Evolutionary conservation across 2,888 invertebrate genomes (phyloP).

Genomic region (Troglohyphantes excavatus): DNA sequence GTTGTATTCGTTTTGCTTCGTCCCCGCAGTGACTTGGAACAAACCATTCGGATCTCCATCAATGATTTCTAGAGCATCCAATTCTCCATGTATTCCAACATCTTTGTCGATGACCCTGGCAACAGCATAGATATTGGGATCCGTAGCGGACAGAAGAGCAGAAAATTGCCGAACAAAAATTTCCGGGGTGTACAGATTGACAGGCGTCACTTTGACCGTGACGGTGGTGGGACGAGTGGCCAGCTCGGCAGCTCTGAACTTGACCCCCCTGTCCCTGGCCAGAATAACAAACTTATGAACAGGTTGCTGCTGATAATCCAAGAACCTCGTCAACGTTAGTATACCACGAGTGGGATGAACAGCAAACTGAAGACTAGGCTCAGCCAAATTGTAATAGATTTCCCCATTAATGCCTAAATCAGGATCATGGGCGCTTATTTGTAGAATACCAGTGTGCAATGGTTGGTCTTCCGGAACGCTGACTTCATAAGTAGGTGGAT

Average conservation of each 20-base stretch:
- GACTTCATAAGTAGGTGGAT: conserved; percentile 92
- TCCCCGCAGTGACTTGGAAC: conserved; percentile 89
- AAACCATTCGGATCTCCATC: conserved; percentile 95
- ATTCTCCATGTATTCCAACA: conserved; percentile 91
- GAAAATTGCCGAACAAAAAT: conserved; percentile 83
- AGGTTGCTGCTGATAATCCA: conserved; percentile 87
- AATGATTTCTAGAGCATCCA: conserved; percentile 91
- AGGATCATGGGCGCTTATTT: conserved; percentile 93
- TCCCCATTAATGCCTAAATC: conserved; percentile 97
- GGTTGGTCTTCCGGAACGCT: conserved; percentile 94
- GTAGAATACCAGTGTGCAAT: conserved; percentile 89
- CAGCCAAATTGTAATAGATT: conserved; percentile 95
- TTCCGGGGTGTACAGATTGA: conserved; percentile 93
- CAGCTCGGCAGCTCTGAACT: conserved; percentile 84
- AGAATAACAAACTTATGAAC: conserved; percentile 90
- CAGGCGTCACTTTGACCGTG: conserved; percentile 87
- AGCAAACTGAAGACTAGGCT: conserved; percentile 90
- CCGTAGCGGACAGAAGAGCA: conserved; percentile 39
- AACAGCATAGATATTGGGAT: conserved; percentile 90
- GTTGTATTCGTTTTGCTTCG: conserved; percentile 84
- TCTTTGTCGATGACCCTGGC: conserved; percentile 92
- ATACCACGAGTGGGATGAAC: conserved; percentile 96
- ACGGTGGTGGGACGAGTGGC: conserved; percentile 90
- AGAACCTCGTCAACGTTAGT: conserved; percentile 90
- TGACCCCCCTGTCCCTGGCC: conserved; percentile 92